A percentile compares a stretch with the other conserved stretches of the same genome.
Conservation (phyloP, 2,113 vertebrate species). For the Apteryx owenii region DNA sequence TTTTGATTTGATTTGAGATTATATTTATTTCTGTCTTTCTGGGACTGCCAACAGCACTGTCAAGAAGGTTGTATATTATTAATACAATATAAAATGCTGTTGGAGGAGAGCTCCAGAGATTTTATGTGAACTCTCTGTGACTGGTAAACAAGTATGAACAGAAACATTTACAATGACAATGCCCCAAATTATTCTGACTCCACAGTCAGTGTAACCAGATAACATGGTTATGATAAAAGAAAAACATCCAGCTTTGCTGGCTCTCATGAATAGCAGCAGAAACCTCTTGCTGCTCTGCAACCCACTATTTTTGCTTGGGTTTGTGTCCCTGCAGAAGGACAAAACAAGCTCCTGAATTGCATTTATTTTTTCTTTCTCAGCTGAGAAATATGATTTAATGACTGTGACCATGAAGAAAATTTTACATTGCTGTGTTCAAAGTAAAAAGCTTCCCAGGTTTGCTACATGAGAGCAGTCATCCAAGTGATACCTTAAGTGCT, state of each 20-base stretch:
- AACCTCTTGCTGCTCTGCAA: not conserved
- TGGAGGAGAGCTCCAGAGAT: not conserved
- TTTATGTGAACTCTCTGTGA: not conserved
- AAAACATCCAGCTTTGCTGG: not conserved
- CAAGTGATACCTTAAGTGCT: not conserved
- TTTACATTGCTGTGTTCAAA: not conserved
- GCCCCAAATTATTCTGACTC: not conserved
- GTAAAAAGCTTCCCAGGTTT: not conserved
- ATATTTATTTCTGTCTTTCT: slow-evolving; percentile 3
- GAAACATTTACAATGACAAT: not conserved
- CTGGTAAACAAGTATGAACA: not conserved
- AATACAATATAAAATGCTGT: not conserved
- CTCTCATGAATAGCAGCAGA: not conserved
- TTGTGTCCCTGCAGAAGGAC: not conserved
- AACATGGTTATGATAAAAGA: not conserved
- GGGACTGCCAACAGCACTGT: not conserved
- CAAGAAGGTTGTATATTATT: not conserved
- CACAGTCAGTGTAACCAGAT: not conserved
- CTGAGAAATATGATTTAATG: not conserved
- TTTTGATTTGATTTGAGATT: not conserved
- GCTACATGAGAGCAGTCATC: not conserved
- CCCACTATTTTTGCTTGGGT: not conserved
- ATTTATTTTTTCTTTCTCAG: not conserved
- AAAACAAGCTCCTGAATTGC: not conserved
- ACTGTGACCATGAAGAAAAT: not conserved